Base-by-base conservation (phyloP, 2,797 vertebrate genomes). In the Gallinago solitaria region DNA sequence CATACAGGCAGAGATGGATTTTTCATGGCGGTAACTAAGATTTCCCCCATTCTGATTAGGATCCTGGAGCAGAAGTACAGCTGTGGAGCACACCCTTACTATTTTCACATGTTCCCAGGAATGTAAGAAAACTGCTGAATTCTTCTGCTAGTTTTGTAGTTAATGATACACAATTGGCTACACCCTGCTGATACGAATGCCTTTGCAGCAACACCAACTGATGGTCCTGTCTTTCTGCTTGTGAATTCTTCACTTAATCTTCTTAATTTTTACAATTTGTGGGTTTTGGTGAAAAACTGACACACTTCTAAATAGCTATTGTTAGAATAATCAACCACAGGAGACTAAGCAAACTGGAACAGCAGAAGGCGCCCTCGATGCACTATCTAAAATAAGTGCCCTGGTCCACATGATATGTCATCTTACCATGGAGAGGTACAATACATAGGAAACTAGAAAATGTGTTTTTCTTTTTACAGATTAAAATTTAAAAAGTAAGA, bases 391-490 rank as follows among this genome's bases (percentile, higher is more conserved):
- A 96, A 75, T 63, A 86, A 91, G 86, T 75, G 88, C 63, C 86
- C 86, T 45, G 85, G 87, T 95, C 93, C 87, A 77, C 90, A 50
- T 11, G 80, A 84, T 67, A 16, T 28, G 68, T 89, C 68, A 73
- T 63, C 61, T 92, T 94, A 90, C 82, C 7, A 6, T 69, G 71
- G 89, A 93, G 88, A 95, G 75, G 65, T 92, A 95, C 90, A 94
- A 95, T 83, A 93, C 73, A 64, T 45, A 95, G 89, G 93, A 97
- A 96, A 96, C 78, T 96, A 97, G 95, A 97, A 97, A 97, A 97
- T 9, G 65, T 0, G 0, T 28, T 95, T 91, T 94, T 94, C 68
- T 92, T 89, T 90, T 90, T 94, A 92, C 74, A 96, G 94, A 67
- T 93, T 92, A 96, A 94, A 94, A 83, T 90, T 92, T 79, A 20